A percentile compares a stretch with the other conserved stretches of the same genome.
These are phyloP conservation scores for Harmothoe impar DNA, from an alignment of 2,888 invertebrate species.

Conservation along the genomic window DNA sequence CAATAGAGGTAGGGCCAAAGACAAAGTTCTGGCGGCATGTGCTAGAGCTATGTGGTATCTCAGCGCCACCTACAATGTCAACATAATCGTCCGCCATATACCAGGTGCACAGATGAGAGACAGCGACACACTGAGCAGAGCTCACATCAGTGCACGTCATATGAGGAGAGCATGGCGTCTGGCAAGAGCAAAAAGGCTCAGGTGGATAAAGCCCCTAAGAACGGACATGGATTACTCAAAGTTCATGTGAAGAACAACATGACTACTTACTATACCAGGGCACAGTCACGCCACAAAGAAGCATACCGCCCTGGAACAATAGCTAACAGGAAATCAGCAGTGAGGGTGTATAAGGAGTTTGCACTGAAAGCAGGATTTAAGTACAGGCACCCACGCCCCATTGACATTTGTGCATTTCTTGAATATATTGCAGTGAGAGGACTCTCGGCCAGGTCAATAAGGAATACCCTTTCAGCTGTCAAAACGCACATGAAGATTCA, in stretches of 20 bases:
- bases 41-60: neutral
- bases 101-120: neutral
- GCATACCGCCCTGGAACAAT: neutral
- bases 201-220: too few relatives aligned
- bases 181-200: neutral
- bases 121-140: neutral
- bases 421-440: neutral
- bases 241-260: too few relatives aligned
- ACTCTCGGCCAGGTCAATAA: neutral
- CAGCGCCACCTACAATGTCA: neutral
- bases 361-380: neutral
- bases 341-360: too few relatives aligned
- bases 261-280: neutral
- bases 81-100: neutral
- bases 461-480: neutral
- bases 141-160: neutral
- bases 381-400: neutral
- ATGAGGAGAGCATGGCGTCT: neutral
- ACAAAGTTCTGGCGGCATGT: neutral
- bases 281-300: neutral
- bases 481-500: neutral
- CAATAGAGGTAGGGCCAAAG: neutral
- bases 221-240: too few relatives aligned
- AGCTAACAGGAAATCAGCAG: neutral
- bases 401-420: neutral